Base-by-base conservation (phyloP, 2,888 invertebrate genomes). In the Gastrophysa polygoni region DNA sequence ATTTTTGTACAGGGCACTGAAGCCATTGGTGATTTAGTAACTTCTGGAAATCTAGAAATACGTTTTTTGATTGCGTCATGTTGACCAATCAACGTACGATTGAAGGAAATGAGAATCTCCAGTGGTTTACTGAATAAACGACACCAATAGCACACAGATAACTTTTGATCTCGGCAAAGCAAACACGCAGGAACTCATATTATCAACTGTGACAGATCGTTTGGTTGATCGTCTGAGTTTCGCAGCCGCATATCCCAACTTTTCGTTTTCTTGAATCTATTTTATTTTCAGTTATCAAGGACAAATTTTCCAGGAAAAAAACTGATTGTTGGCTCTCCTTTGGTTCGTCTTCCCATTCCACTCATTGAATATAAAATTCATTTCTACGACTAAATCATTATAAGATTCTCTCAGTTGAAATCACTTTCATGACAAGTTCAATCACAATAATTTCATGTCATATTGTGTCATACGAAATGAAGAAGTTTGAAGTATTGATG, bases 241-340 rank as follows among this genome's bases (percentile, higher is more conserved):
- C 76, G 77, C 78, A 79, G 78, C 78, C 77, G 78, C 77, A 76
- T 72, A 72, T 59, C 72, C 75, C 71, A 61, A 71, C 69, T 73
- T 73, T 72, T 71, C 61, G 68, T 71, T 71, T 64, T 34, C 54
- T 48, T 14, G 14, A 38, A n/a, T 38, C 38, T 38, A 14, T 66
- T 68, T 60, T 69, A 61, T 67, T 72, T 67, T 71, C 68, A 66
- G 52, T 67, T 64, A 55, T 32, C 61, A 57, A 21, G 34, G 38
- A 43, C 49, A 44, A 38, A 14, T 58, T 58, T 17, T 29, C 32
- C 32, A 16, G 16, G 38, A 59, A 47, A 57, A 49, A 54, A 59
- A 38, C 20, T 51, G 49, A 51, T 34, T 21, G 43, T 46, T 60
- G 48, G 17, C 18, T 54, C 54, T 58, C 49, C 58, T 21, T 58